Evolutionary conservation across 2,113 vertebrate genomes (phyloP), one percentile per base, ranked within the genome.

Genomic region (Gavia stellata): DNA sequence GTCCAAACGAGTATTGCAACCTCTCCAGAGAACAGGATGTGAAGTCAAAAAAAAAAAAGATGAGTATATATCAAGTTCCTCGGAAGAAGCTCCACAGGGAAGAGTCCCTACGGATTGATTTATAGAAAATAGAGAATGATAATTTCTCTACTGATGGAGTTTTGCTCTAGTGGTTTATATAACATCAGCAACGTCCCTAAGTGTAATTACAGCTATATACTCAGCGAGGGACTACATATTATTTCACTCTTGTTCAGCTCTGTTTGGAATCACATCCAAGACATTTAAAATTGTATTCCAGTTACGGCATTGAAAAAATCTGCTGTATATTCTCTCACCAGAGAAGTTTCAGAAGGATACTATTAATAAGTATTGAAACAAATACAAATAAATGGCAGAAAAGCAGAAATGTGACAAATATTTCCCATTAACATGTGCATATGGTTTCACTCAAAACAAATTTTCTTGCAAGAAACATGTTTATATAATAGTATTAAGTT

Each of bases 371-470:
- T n/a, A 92, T 16, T 44, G 68, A 92, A 95, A 95, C 38, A 81
- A 96, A 92, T 90, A 88, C 47, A 88, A 91, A 94, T 91, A 92
- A 88, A 95, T 40, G 56, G 72, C 55, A 92, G 50, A 86, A 96
- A 92, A 89, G 36, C 42, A 88, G n/a, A 85, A 94, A 55, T 38
- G 92, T 81, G 86, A 90, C 90, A 96, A 92, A 59, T 95, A 93
- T 84, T 83, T 90, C 56, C 90, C 59, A 95, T 92, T 96, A 92
- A 70, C 52, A 38, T 23, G 61, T 78, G 47, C 94, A 72, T 86
- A 93, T 86, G 47, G 88, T 88, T 93, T 90, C 72, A 63, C 52
- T 93, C 94, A 65, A 93, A 95, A 96, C 34, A 94, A 83, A 44
- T 83, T 63, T 66, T 20, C 85, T 84, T 59, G 50, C 40, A 90